Percentiles rank a stretch among this genome's conserved stretches.
Conservation (phyloP, 1,140 invertebrate species). For the Drosophila bocki region DNA sequence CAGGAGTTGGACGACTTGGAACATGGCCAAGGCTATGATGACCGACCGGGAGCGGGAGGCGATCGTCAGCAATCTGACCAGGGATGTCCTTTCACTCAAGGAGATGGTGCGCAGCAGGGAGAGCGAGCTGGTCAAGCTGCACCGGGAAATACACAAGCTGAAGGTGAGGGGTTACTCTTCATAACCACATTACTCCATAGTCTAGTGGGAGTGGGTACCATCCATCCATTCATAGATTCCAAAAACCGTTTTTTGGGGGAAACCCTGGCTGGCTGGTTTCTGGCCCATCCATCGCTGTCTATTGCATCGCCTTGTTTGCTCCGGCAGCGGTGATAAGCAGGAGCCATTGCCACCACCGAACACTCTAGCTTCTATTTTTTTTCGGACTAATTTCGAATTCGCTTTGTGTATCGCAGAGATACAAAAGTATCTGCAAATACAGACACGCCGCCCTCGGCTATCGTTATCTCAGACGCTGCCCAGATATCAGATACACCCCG, state of each 20-base stretch:
- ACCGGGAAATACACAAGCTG: conserved; percentile 88
- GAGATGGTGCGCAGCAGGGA: conserved; percentile 65
- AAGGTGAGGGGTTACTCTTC: conserved; percentile 85
- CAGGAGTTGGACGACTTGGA: not conserved
- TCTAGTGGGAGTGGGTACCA: too few species aligned
- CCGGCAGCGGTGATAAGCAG: conserved; percentile 55
- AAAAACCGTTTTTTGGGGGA: not conserved
- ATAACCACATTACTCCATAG: not conserved
- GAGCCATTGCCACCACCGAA: conserved; percentile 16
- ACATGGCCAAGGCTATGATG: conserved; percentile 41
- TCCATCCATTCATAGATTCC: conserved; percentile 1
- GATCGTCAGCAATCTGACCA: conserved; percentile 49
- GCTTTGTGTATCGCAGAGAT: conserved; percentile 59
- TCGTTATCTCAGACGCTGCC: conserved; percentile 67
- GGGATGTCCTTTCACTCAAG: conserved; percentile 57
- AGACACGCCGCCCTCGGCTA: conserved; percentile 20
- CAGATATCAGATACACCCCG: conserved; percentile 55
- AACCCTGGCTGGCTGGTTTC: not conserved
- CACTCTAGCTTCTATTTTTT: conserved; percentile 12
- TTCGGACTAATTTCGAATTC: conserved; percentile 73
- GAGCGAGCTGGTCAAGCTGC: conserved; percentile 83
- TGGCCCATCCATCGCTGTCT: conserved; percentile 49
- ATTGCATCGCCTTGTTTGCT: conserved; percentile 61
- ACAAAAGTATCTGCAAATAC: conserved; percentile 54
- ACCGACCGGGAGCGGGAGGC: conserved; percentile 51